Evolutionary conservation across 1,140 invertebrate genomes (phyloP).

Genomic region (Pachypeltis micranthus): DNA sequence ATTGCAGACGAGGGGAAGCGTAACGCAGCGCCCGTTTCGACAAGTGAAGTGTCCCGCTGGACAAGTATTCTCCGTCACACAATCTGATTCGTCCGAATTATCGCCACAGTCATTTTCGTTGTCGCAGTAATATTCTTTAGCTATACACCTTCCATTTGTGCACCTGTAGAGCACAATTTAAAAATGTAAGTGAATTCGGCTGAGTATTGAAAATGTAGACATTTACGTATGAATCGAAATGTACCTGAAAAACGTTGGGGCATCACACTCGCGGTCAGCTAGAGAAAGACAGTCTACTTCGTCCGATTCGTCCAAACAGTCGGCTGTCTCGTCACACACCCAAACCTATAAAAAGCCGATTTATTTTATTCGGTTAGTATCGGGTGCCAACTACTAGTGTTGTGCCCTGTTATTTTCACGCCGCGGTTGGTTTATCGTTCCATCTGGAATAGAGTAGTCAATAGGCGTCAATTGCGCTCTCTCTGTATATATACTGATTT

Average conservation of each 20-base stretch:
- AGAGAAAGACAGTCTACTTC: conserved; percentile 30
- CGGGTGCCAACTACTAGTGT: not conserved
- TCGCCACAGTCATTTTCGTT: conserved; percentile 40
- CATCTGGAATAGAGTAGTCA: too few species aligned
- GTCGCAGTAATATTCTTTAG: conserved; percentile 45
- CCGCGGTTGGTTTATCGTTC: too few species aligned
- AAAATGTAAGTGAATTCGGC: too few species aligned
- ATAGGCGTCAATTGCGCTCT: not conserved
- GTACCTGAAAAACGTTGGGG: conserved; percentile 41
- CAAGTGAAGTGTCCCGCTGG: conserved; percentile 43
- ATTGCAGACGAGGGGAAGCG: conserved; percentile 50
- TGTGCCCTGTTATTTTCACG: too few species aligned
- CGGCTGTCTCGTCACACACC: conserved; percentile 62
- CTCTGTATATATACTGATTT: too few species aligned
- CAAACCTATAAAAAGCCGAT: conserved; percentile 34
- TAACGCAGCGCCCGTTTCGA: conserved; percentile 49
- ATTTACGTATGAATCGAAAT: too few species aligned
- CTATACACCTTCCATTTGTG: not conserved
- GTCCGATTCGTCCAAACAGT: conserved; percentile 51
- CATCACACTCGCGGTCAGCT: conserved; percentile 42
- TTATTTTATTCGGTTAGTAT: not conserved
- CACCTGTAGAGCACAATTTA: too few species aligned
- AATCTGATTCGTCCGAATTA: conserved; percentile 37
- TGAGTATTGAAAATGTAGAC: too few species aligned
- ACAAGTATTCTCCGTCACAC: conserved; percentile 38